Evolutionary conservation across 1,140 invertebrate genomes (phyloP), one percentile per base, ranked within the genome.

Genomic region (Rhynchophorus ferrugineus): DNA sequence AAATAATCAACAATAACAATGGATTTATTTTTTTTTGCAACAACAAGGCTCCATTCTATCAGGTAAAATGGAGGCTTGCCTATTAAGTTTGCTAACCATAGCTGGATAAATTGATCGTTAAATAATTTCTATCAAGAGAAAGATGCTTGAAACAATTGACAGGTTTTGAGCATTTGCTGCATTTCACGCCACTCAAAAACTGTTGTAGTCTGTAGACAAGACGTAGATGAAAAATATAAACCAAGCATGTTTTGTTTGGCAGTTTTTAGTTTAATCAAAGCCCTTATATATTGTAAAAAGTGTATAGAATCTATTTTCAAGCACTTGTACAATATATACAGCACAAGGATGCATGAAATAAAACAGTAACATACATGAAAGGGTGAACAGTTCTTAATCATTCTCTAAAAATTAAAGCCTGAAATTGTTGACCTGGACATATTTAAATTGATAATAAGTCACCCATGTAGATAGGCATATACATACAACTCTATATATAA

Each of bases 1-100:
- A 29, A 29, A 16, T 51, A n/a, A 44, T 44, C 45, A 54, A 54
- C 39, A 41, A 43, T 46, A 37, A 44, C 24, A 35, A 44, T 29
- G 37, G 13, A 48, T 34, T 49, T 55, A n/a, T 55, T 46, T 14
- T 49, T 55, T 44, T 49, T 55, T 73, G 78, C 78, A 75, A 77
- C 75, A 75, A 73, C 73, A 78, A 82, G 80, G 79, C 79, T 80
- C 80, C 73, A 81, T 81, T 76, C 73, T 82, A 73, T 80, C 80
- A 82, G 80, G 80, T 82, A 82, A 82, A 72, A 73, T 69, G 68
- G 68, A 70, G 67, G 65, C 68, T 69, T 69, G 67, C 66, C 57
- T 67, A 62, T 62, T 68, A 59, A 66, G 63, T 63, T 65, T 69
- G 67, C 66, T 66, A 64, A 18, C 55, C 57, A 64, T 57, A 67